A percentile compares a stretch with the other conserved stretches of the same genome.
Conservation (phyloP, 2,888 invertebrate genomes). For the Eubasilissa splendida region DNA sequence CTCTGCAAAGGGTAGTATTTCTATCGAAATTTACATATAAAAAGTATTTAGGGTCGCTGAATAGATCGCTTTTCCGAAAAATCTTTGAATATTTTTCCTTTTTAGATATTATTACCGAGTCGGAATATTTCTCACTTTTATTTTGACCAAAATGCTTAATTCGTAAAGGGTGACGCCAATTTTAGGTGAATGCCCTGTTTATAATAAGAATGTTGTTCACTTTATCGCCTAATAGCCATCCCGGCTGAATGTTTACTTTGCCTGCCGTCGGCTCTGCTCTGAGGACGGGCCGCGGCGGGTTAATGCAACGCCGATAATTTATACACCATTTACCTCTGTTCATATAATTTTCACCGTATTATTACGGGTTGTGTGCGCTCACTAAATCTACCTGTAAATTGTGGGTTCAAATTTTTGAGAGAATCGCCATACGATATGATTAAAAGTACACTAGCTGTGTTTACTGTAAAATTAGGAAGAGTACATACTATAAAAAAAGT, state of each 20-base stretch:
- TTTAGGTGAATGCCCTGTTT: constrained; percentile 25
- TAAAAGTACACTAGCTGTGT: no score
- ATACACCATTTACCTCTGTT: constrained; percentile 12
- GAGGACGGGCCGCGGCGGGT: constrained; percentile 8
- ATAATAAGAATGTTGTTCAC: constrained; percentile 9
- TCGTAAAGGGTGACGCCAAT: constrained; percentile 8
- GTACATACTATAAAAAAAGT: no score
- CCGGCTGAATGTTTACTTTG: not conserved
- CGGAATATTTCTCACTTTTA: no score
- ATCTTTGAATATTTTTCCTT: no score
- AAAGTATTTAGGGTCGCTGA: no score
- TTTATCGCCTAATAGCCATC: constrained; percentile 27
- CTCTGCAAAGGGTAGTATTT: no score
- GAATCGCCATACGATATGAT: not conserved
- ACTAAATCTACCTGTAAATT: constrained; percentile 17
- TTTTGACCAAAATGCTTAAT: constrained; percentile 9
- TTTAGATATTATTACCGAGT: no score
- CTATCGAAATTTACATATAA: no score
- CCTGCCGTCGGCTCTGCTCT: constrained; percentile 1
- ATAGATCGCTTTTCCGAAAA: no score
- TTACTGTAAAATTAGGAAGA: no score
- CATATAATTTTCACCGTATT: constrained; percentile 27
- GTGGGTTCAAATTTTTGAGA: not conserved
- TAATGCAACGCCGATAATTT: constrained; percentile 20
- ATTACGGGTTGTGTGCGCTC: constrained; percentile 11